Evolutionary conservation across 2,888 invertebrate species (phyloP).

Genomic region (Chaitophorus viminalis): DNA sequence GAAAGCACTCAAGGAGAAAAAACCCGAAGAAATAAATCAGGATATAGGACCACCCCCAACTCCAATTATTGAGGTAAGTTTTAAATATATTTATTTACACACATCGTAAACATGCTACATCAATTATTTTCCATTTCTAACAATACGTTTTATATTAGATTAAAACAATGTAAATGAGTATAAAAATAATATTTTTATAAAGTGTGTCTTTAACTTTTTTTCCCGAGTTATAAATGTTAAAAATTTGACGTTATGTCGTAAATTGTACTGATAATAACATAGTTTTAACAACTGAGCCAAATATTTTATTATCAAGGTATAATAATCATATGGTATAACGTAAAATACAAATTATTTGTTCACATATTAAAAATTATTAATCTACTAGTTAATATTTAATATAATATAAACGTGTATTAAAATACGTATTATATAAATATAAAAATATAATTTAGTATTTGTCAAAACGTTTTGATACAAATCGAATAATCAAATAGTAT

Average conservation of each 20-base stretch:
- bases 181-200: neutral
- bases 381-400: neutral
- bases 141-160: neutral
- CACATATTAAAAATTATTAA: neutral
- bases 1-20: constrained; percentile 88
- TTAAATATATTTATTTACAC: constrained; percentile 11
- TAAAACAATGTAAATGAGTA: neutral
- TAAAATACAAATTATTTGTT: neutral
- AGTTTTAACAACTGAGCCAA: neutral
- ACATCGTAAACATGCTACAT: neutral
- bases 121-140: neutral
- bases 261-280: neutral
- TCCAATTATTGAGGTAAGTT: constrained; percentile 63
- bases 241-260: too few relatives aligned
- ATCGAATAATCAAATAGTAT: neutral
- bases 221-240: too few relatives aligned
- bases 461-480: neutral
- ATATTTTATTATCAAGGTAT: neutral
- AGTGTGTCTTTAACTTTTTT: too few relatives aligned
- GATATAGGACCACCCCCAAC: constrained; percentile 68
- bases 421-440: neutral
- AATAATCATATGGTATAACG: neutral
- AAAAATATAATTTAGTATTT: neutral
- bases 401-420: too few relatives aligned
- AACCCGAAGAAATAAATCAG: constrained; percentile 81